phyloP scores from a whole-genome alignment of 2,797 vertebrate genomes.

The Clarias platycephalus region DNA sequence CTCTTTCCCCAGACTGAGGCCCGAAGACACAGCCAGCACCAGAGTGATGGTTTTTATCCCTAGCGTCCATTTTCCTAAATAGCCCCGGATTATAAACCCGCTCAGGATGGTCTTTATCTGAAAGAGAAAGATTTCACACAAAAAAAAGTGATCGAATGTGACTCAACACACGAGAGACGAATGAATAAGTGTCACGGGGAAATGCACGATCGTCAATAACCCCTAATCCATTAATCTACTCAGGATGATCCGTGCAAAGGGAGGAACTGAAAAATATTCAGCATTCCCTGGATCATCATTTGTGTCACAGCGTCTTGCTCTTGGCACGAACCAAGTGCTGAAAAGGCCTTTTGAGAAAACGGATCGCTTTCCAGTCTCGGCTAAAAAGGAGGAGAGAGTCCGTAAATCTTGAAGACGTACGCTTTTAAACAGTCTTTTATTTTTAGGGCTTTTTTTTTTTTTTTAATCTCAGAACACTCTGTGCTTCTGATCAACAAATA shows the following conservation, averaged over 20 bases:
- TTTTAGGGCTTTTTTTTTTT: neutral
- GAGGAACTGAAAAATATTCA: neutral
- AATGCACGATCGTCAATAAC: neutral
- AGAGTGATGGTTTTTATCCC: constrained; percentile 94
- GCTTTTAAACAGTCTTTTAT: constrained; percentile 6
- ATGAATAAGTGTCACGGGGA: constrained; percentile 22
- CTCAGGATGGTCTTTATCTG: constrained; percentile 98
- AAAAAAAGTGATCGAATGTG: neutral
- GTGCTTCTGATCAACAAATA: neutral
- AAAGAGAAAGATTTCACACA: constrained; percentile 12
- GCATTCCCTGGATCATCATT: constrained; percentile 28
- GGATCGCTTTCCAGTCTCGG: constrained; percentile 6
- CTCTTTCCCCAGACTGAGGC: constrained; percentile 92
- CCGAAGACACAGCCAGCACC: constrained; percentile 91
- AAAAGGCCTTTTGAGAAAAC: constrained; percentile 16
- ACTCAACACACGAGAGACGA: neutral
- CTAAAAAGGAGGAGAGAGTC: neutral
- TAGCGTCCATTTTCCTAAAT: constrained; percentile 96
- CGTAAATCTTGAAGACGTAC: neutral
- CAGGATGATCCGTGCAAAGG: constrained; percentile 1
- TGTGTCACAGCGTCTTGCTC: constrained; percentile 17
- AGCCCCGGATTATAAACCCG: constrained; percentile 96
- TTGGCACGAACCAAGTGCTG: constrained; percentile 27
- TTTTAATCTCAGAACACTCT: neutral
- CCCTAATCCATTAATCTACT: constrained; percentile 23